A percentile compares a stretch with the other conserved stretches of the same genome.
phyloP scores from a whole-genome alignment of 2,888 invertebrate species.

The Glaucopsyche alexis region DNA sequence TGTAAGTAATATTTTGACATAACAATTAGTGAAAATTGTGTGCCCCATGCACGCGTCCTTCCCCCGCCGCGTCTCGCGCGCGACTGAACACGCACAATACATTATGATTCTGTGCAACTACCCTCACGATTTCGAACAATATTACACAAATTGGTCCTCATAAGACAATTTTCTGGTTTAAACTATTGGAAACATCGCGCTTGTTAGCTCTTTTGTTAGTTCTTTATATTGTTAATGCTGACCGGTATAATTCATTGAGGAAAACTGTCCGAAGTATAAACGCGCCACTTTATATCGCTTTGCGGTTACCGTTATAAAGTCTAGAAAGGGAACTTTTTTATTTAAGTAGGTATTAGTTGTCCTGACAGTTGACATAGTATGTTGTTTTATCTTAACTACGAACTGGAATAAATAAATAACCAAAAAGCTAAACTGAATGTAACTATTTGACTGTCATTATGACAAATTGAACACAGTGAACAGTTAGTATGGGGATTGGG shows the following conservation, averaged over 20 bases:
- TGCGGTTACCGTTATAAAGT: too few relatives aligned
- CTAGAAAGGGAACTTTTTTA: too few relatives aligned
- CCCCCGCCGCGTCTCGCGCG: slow-evolving; percentile 54
- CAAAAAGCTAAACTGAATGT: too few relatives aligned
- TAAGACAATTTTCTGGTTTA: slow-evolving; percentile 51
- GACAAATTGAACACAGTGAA: too few relatives aligned
- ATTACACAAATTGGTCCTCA: slow-evolving; percentile 58
- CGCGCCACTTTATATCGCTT: neutral
- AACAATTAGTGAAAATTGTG: slow-evolving; percentile 12
- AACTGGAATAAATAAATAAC: too few relatives aligned
- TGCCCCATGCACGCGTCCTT: slow-evolving; percentile 38
- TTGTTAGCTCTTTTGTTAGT: slow-evolving; percentile 49
- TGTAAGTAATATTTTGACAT: neutral
- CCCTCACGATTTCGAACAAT: slow-evolving; percentile 70
- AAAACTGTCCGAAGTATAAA: neutral
- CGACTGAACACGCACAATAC: slow-evolving; percentile 65
- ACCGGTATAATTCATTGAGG: slow-evolving; percentile 1
- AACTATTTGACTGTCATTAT: too few relatives aligned
- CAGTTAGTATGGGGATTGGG: too few relatives aligned
- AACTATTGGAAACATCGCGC: slow-evolving; percentile 51
- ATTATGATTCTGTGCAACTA: slow-evolving; percentile 65
- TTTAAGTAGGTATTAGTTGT: too few relatives aligned
- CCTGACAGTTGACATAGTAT: too few relatives aligned
- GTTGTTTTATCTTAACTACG: too few relatives aligned
- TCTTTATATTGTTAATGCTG: slow-evolving; percentile 34